Percentiles rank a stretch among this genome's conserved stretches.
These are phyloP conservation scores for Parauchenoglanis ngamensis DNA, from an alignment of 2,797 vertebrate genomes.

Conservation along the genomic window DNA sequence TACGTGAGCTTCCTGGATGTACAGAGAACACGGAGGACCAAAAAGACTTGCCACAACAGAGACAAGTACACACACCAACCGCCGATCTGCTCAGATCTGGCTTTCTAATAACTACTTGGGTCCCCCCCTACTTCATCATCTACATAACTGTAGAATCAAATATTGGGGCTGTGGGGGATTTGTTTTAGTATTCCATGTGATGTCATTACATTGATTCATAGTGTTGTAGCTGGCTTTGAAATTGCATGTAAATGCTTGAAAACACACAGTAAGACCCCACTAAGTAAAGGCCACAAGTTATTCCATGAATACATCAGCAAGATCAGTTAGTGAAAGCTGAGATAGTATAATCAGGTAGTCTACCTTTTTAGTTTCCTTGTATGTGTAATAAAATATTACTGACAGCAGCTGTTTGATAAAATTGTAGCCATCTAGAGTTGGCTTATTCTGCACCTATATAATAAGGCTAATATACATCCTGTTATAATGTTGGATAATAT, in stretches of 20 bases:
- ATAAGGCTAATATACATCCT: not conserved
- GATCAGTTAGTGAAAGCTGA: not conserved
- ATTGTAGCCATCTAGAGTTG: not conserved
- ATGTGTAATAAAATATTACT: not conserved
- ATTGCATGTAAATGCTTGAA: not conserved
- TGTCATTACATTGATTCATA: not conserved
- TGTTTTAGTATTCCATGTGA: not conserved
- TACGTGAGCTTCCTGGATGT: conserved; percentile 65
- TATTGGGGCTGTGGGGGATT: not conserved
- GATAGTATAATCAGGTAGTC: not conserved
- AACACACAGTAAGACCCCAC: not conserved
- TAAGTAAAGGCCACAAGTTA: not conserved
- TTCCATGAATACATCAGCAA: not conserved
- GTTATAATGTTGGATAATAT: too few species aligned
- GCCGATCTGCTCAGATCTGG: conserved; percentile 53
- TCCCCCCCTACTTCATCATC: conserved; percentile 25
- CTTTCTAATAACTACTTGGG: conserved; percentile 54
- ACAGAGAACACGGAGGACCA: conserved; percentile 68
- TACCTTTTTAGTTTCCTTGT: not conserved
- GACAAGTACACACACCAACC: conserved; percentile 64
- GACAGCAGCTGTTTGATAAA: not conserved
- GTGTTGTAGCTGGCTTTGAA: not conserved
- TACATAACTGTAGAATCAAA: not conserved
- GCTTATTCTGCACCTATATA: not conserved
- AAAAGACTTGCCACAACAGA: conserved; percentile 65